Evolutionary conservation across 1,140 invertebrate genomes (phyloP).

Genomic region (Drosophila dunni): DNA sequence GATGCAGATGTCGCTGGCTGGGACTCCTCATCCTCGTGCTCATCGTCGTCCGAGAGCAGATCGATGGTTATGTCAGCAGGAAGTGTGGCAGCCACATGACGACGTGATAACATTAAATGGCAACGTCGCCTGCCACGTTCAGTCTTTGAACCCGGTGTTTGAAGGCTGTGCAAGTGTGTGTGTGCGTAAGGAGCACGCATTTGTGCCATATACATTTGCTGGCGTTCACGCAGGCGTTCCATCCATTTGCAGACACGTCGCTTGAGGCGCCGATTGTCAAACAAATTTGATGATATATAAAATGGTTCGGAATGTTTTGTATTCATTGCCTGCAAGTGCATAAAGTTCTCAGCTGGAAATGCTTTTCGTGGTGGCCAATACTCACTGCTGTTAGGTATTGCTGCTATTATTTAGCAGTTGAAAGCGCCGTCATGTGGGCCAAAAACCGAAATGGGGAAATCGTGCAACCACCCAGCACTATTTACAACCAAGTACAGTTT

Average conservation of each 20-base stretch:
- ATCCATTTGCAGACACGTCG: constrained; percentile 66
- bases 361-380: not conserved
- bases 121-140: constrained; percentile 44
- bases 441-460: not conserved
- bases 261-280: constrained; percentile 74
- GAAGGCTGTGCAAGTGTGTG: not conserved
- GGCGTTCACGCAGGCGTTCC: constrained; percentile 62
- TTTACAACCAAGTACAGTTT: constrained; percentile 45
- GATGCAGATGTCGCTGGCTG: not conserved
- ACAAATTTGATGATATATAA: constrained; percentile 70
- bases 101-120: constrained; percentile 31
- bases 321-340: constrained; percentile 58
- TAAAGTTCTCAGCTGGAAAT: not conserved
- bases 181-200: constrained; percentile 33
- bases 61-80: constrained; percentile 76
- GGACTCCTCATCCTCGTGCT: not conserved
- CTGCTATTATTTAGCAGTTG: not conserved
- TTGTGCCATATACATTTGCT: constrained; percentile 40
- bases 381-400: constrained; percentile 17
- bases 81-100: constrained; percentile 47
- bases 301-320: constrained; percentile 83
- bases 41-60: constrained; percentile 71
- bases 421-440: not conserved
- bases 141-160: constrained; percentile 58
- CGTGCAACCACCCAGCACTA: constrained; percentile 21